Evolutionary conservation across 2,888 invertebrate species (phyloP), one percentile per base, ranked within the genome.

Genomic region (Cremastinae sp.): DNA sequence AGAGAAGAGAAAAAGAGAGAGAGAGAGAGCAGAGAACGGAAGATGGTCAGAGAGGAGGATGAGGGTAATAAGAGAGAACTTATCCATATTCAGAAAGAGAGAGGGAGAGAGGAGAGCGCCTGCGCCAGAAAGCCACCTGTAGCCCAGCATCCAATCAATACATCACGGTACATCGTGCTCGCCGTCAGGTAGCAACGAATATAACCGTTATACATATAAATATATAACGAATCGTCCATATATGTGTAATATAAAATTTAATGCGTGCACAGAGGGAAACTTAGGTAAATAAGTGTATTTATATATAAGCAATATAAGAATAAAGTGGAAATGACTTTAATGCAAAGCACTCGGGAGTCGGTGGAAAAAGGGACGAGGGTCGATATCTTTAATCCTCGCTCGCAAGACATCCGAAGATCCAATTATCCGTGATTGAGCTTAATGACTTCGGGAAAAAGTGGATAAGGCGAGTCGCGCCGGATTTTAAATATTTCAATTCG

Each of bases 131-230:
- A 86, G 88, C 86, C 88, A 88, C 88, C 88, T 88, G 88, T 88
- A 88, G 88, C 88, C 88, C 85, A 85, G 87, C 87, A 83, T 87
- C 87, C 87, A 88, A 88, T 88, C 88, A 88, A 88, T 88, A 88
- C 86, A 85, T 88, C 85, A 87, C 80, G 80, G 81, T 82, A 84
- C 84, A 84, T 79, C 81, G 81, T 83, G 77, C 70, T 75, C 80
- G 78, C 79, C 79, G 74, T 71, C 76, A 75, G 78, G 69, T 76
- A 75, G 75, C 75, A 75, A 75, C 78, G 78, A 53, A 78, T n/a
- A n/a, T 75, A 71, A 74, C 68, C 45, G 71, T n/a, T n/a, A n/a
- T 58, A 53, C 58, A 3, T 68, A 61, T 41, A 43, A 49, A 43
- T 38, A 38, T 59, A 47, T 34, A 56, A 12, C 5, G 36, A 20